Conservation (phyloP, 2,797 vertebrate genomes). For the Acipenser oxyrinchus region DNA sequence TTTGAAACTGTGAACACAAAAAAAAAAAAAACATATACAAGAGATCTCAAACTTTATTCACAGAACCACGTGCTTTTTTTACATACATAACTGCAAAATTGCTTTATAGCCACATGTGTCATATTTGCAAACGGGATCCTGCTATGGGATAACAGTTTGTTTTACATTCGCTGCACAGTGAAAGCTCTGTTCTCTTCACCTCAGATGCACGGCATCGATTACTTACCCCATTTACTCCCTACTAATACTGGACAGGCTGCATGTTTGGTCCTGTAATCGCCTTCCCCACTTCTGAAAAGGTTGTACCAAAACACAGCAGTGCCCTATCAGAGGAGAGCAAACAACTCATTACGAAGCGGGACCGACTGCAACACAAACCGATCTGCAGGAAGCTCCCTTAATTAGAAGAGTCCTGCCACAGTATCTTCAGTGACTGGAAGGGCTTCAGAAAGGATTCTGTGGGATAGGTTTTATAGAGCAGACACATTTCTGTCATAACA, state of each 20-base stretch:
- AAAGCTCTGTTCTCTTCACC: no score
- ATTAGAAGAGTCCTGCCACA: background rate
- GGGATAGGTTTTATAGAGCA: background rate
- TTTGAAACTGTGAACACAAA: constrained; percentile 77
- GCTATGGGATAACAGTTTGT: no score
- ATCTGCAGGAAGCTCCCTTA: background rate
- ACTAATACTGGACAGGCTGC: constrained; percentile 94
- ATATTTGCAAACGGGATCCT: no score
- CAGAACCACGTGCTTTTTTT: background rate
- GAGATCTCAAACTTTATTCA: background rate
- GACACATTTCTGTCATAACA: background rate
- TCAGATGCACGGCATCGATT: background rate
- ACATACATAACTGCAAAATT: no score
- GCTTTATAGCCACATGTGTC: no score
- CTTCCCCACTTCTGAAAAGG: constrained; percentile 86
- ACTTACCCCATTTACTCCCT: constrained; percentile 97
- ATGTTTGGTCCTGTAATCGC: constrained; percentile 90
- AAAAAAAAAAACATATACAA: constrained; percentile 12
- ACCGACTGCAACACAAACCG: background rate
- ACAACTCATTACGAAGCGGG: background rate
- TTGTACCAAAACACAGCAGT: constrained; percentile 98
- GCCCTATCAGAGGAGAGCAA: constrained; percentile 57
- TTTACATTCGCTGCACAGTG: no score
- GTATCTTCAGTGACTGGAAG: background rate
- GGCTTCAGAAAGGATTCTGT: background rate